These are phyloP conservation scores for Gambelia wislizenii DNA, from an alignment of 2,797 vertebrate genomes.

Conservation along the genomic window DNA sequence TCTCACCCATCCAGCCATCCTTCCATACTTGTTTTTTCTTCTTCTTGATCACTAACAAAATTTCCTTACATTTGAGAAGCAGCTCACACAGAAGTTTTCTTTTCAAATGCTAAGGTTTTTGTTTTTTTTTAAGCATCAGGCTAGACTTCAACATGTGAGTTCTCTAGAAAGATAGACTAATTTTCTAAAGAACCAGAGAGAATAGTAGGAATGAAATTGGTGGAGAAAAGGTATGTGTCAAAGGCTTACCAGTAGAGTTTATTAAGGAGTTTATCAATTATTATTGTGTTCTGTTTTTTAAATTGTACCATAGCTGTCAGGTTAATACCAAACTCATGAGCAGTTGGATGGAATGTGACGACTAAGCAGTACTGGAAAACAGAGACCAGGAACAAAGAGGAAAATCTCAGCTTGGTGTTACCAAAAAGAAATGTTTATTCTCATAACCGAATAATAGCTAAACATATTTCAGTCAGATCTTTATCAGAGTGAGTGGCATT, in stretches of 20 bases:
- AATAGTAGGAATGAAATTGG: background rate
- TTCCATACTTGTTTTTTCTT: too few relatives aligned
- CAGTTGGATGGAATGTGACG: background rate
- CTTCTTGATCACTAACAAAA: too few relatives aligned
- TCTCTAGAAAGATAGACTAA: background rate
- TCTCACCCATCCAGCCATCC: too few relatives aligned
- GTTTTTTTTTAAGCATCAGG: too few relatives aligned
- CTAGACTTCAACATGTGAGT: background rate
- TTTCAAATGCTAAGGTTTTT: background rate
- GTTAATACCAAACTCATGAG: background rate
- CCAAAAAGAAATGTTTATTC: background rate
- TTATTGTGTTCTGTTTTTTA: background rate
- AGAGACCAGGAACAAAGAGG: background rate
- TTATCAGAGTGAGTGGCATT: background rate
- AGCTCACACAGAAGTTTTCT: background rate
- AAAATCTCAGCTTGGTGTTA: background rate
- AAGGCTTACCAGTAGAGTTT: rapidly evolving
- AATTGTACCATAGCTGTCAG: background rate
- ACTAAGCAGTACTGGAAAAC: background rate
- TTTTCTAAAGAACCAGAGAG: background rate
- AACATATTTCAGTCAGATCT: background rate
- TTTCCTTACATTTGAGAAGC: background rate
- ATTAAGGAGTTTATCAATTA: slow-evolving; percentile 10
- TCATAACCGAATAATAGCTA: background rate
- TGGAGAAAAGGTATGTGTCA: background rate